Evolutionary conservation across 2,113 vertebrate genomes (phyloP), one percentile per base, ranked within the genome.

Genomic region (Mus spicilegus): DNA sequence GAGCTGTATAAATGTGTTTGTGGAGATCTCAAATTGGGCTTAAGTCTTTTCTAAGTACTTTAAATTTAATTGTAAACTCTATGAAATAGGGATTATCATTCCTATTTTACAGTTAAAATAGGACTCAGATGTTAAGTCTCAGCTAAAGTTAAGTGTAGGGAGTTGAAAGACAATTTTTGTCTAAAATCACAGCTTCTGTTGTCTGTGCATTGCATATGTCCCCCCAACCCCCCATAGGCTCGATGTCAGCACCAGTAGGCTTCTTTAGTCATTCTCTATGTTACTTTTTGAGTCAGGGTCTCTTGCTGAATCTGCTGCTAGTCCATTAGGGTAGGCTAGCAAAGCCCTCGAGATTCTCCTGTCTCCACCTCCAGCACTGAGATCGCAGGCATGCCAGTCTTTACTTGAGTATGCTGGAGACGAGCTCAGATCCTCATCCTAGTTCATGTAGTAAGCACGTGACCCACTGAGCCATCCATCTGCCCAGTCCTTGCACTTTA

Each of bases 1-100:
- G 67, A 85, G 46, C 63, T 96, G 22, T 90, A 95, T 95, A 95
- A 95, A 94, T 80, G 63, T 87, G 24, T 94, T 95, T 94, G 80
- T 85, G 90, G 65, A 92, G 10, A 89, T 96, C 58, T 90, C 87
- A 96, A 26, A 92, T 88, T 94, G 9, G 92, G 58, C 30, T 96
- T 81, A 88, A 20, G 9, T 92, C 72, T 22, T 96, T 94, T 80
- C 82, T 80, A 30, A 95, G 51, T 95, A 94, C 30, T 90, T 87
- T 92, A 70, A 36, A 76, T 94, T 65, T 94, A 86, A 90, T 88
- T 97, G 19, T 4, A 80, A 80, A 22, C 30, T 97, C 58, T 91
- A 39, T 81, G 54, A 93, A 30, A 33, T 82, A 81, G 96, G n/a
- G 33, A 69, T 90, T 90, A 61, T 93, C 69, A 70, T 81, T 58